Percentiles rank a stretch among this genome's conserved stretches.
phyloP scores from a whole-genome alignment of 2,888 invertebrate genomes.

The Apotomis betuletana region DNA sequence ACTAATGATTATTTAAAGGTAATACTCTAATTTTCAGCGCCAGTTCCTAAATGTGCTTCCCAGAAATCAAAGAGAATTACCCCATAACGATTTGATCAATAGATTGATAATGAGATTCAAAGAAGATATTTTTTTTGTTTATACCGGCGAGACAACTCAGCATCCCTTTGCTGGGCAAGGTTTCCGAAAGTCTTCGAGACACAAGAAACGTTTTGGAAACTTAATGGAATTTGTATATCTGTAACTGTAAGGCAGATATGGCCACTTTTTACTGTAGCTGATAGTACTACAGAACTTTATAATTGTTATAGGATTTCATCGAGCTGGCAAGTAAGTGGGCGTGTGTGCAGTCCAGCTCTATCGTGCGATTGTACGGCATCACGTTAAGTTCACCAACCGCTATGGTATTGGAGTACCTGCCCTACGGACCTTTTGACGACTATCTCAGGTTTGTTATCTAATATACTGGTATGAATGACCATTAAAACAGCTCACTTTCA shows the following conservation, averaged over 20 bases:
- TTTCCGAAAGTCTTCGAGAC: no score
- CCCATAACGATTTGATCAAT: background rate
- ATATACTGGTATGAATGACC: background rate
- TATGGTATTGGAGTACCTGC: conserved; percentile 91
- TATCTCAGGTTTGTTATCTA: conserved; percentile 78
- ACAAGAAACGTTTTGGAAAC: no score
- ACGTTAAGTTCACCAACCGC: conserved; percentile 90
- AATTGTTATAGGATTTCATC: conserved; percentile 86
- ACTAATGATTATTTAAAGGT: conserved; percentile 85
- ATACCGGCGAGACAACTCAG: no score
- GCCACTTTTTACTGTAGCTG: no score
- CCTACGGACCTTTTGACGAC: conserved; percentile 89
- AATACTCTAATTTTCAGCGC: conserved; percentile 37
- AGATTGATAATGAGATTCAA: background rate
- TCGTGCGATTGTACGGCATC: conserved; percentile 90
- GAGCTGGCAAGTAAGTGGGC: conserved; percentile 91
- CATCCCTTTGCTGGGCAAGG: no score
- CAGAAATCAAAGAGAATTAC: background rate
- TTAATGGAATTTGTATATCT: no score
- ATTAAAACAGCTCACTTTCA: no score
- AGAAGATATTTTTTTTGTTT: no score
- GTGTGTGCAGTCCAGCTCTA: conserved; percentile 88
- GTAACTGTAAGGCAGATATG: no score
- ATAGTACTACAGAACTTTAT: background rate
- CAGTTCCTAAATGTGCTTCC: background rate